Conservation (phyloP, 2,113 vertebrate genomes). For the Limanda limanda region DNA sequence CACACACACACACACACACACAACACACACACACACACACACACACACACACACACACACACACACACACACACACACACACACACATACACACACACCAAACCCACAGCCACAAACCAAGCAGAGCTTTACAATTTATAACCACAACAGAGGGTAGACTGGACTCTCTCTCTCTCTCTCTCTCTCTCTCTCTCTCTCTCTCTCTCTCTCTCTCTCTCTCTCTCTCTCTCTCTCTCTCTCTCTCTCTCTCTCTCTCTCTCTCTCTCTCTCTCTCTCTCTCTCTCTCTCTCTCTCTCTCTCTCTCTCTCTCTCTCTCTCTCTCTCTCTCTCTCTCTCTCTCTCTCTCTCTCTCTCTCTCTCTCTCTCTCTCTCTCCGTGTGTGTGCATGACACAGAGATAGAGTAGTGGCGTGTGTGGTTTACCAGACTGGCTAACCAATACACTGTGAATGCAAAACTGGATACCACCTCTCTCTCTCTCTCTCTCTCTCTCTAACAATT, state of each 20-base stretch:
- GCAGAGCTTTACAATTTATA: conserved; percentile 12
- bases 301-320: neutral
- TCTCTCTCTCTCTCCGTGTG: conserved; percentile 1
- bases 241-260: neutral
- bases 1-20: neutral
- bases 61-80: conserved; percentile 13
- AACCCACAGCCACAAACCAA: conserved; percentile 8
- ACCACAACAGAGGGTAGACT: conserved; percentile 15
- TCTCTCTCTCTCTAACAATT: too few species aligned
- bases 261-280: too few species aligned
- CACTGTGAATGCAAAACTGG: conserved; percentile 20
- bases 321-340: too few species aligned
- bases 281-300: neutral
- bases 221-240: too few species aligned
- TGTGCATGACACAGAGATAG: conserved; percentile 6
- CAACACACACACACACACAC: neutral
- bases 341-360: neutral
- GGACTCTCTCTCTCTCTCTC: neutral
- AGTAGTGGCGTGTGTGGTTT: conserved; percentile 29
- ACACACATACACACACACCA: neutral
- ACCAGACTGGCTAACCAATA: conserved; percentile 33
- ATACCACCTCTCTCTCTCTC: too few species aligned
- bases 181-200: too few species aligned
- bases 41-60: conserved; percentile 5
- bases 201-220: neutral